These are phyloP conservation scores for Cerastis leucographa DNA, from an alignment of 2,888 invertebrate species.

Conservation along the genomic window DNA sequence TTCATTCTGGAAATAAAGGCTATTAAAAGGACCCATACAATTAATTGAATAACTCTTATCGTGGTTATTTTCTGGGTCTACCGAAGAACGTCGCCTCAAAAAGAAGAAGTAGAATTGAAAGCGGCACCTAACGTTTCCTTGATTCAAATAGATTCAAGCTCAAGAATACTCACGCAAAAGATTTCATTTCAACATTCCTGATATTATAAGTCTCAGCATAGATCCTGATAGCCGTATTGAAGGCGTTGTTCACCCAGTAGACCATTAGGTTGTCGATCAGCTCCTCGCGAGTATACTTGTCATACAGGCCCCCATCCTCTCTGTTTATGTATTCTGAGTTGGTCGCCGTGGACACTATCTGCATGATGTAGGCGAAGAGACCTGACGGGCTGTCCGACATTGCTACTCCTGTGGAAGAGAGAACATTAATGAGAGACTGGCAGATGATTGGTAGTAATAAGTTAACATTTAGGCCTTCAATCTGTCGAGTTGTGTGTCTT, in stretches of 20 bases:
- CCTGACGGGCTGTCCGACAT: slow-evolving; percentile 49
- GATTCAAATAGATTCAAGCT: neutral
- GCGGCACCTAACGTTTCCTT: neutral
- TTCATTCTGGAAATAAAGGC: neutral
- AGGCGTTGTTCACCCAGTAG: slow-evolving; percentile 50
- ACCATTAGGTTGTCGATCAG: slow-evolving; percentile 62
- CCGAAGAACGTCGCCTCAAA: neutral
- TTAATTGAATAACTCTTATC: neutral
- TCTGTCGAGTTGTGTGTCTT: too few species aligned
- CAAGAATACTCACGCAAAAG: slow-evolving; percentile 78
- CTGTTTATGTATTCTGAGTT: slow-evolving; percentile 12
- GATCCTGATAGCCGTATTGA: slow-evolving; percentile 45
- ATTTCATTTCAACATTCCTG: slow-evolving; percentile 56
- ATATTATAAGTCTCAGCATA: slow-evolving; percentile 53
- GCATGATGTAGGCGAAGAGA: slow-evolving; percentile 51
- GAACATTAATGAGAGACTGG: neutral
- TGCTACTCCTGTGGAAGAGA: slow-evolving; percentile 42
- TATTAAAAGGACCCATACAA: neutral
- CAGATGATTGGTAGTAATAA: neutral
- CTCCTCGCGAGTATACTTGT: slow-evolving; percentile 43
- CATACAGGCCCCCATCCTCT: slow-evolving; percentile 39
- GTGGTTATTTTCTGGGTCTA: neutral
- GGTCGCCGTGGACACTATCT: slow-evolving; percentile 32
- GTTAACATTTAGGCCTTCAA: neutral
- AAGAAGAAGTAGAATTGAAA: neutral